A percentile compares a stretch with the other conserved stretches of the same genome.
phyloP scores from a whole-genome alignment of 2,888 invertebrate species.

The Bursaphelenchus okinawaensis region DNA sequence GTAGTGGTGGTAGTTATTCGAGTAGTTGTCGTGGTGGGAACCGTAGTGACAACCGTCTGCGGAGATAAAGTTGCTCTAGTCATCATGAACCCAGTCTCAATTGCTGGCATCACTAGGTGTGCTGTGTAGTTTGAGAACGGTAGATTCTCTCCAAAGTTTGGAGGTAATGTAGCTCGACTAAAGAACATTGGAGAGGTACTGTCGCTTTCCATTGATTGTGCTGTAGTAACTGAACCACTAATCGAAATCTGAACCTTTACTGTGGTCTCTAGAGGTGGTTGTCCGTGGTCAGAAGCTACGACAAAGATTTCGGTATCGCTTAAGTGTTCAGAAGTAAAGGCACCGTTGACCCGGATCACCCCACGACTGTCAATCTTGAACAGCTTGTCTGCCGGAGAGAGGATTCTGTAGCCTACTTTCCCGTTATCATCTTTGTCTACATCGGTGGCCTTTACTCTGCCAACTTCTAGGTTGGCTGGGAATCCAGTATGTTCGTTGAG shows the following conservation, averaged over 20 bases:
- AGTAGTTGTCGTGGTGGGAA: slow-evolving; percentile 1
- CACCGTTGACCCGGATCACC: slow-evolving; percentile 48
- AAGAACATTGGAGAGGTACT: slow-evolving; percentile 11
- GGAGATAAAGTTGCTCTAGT: background rate
- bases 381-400: slow-evolving; percentile 27
- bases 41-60: background rate
- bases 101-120: background rate
- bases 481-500: slow-evolving; percentile 46
- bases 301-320: slow-evolving; percentile 41
- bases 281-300: slow-evolving; percentile 84
- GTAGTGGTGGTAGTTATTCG: background rate
- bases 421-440: slow-evolving; percentile 89
- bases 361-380: slow-evolving; percentile 45
- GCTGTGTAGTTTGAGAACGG: background rate
- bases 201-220: background rate
- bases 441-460: slow-evolving; percentile 63
- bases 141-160: background rate
- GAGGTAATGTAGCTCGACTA: slow-evolving; percentile 14
- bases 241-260: slow-evolving; percentile 71
- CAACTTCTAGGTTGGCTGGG: slow-evolving; percentile 40
- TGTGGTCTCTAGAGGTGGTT: slow-evolving; percentile 83
- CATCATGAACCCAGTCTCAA: background rate
- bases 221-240: slow-evolving; percentile 24
- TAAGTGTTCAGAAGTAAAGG: slow-evolving; percentile 48
- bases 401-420: slow-evolving; percentile 65